Evolutionary conservation across 2,113 vertebrate genomes (phyloP), one percentile per base, ranked within the genome.

Genomic region (Terrapene triunguis): DNA sequence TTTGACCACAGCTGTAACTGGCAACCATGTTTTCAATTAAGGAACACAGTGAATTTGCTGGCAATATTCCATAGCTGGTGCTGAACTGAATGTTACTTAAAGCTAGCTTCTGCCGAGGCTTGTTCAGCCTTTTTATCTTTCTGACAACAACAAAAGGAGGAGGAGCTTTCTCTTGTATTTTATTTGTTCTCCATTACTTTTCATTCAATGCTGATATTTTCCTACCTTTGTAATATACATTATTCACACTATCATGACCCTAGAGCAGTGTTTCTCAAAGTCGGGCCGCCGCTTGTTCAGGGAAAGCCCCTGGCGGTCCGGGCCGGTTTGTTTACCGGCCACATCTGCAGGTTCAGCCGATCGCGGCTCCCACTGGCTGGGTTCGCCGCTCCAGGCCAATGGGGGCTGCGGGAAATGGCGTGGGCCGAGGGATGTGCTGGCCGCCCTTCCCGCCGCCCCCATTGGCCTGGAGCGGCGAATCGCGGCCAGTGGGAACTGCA

Each of bases 51-150:
- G 8, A 88, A 22, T 24, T 22, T 4, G 32, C 57, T 51, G 2
- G 5, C n/a, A 65, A 89, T 13, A 51, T 0, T 89, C 3, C 91
- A 3, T 9, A 91, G 12, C 16, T 87, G 59, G 6, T 32, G 1
- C 16, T 29, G 89, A 25, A 22, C 3, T 3, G 1, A 50, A 1
- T 72, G 22, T 50, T 54, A 47, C 32, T 92, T 48, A 51, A 91
- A 87, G 82, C 0, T 0, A 24, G 2, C 5, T n/a, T 72, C 0
- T 0, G 4, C 50, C 65, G 9, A 21, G 85, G 17, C 14, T 4
- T 44, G 92, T 84, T 86, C 19, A 82, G 57, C 17, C 1, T 88
- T 88, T 88, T 81, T 22, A 25, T 11, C 4, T 47, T 78, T 47
- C 24, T 7, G 13, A 47, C 24, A 25, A 76, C 11, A 80, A 57